Conservation (phyloP, 2,888 invertebrate species). For the Hecatera dysodea region DNA sequence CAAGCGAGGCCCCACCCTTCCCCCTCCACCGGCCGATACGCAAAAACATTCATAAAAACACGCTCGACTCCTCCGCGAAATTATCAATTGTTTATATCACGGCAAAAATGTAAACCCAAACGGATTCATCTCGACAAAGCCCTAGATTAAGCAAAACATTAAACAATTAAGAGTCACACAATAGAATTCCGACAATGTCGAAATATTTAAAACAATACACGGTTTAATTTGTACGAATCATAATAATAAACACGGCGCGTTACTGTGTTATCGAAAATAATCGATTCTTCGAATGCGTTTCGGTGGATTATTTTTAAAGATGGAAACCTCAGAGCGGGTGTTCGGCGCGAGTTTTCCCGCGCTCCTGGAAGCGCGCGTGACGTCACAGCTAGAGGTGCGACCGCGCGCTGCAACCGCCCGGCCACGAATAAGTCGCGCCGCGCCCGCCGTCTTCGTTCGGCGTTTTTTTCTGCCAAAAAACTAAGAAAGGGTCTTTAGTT, state of each 20-base stretch:
- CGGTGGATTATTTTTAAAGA: slow-evolving; percentile 69
- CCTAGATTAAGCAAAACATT: slow-evolving; percentile 83
- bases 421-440: slow-evolving; percentile 83
- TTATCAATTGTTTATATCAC: slow-evolving; percentile 88
- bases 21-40: slow-evolving; percentile 85
- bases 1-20: slow-evolving; percentile 88
- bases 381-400: slow-evolving; percentile 75
- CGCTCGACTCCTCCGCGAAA: slow-evolving; percentile 87
- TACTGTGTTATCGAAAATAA: slow-evolving; percentile 79
- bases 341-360: slow-evolving; percentile 85
- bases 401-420: slow-evolving; percentile 86
- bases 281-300: slow-evolving; percentile 72
- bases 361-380: slow-evolving; percentile 79
- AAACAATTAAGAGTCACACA: slow-evolving; percentile 86
- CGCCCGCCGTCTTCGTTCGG: slow-evolving; percentile 74
- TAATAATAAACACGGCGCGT: slow-evolving; percentile 84
- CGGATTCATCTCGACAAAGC: slow-evolving; percentile 81
- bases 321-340: slow-evolving; percentile 64
- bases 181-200: slow-evolving; percentile 87
- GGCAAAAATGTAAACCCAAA: slow-evolving; percentile 83
- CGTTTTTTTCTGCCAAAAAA: slow-evolving; percentile 88
- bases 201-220: slow-evolving; percentile 87
- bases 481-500: slow-evolving; percentile 85
- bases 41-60: slow-evolving; percentile 91
- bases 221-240: slow-evolving; percentile 84